phyloP scores from a whole-genome alignment of 1,140 invertebrate genomes.

The Drosophila simulans region DNA sequence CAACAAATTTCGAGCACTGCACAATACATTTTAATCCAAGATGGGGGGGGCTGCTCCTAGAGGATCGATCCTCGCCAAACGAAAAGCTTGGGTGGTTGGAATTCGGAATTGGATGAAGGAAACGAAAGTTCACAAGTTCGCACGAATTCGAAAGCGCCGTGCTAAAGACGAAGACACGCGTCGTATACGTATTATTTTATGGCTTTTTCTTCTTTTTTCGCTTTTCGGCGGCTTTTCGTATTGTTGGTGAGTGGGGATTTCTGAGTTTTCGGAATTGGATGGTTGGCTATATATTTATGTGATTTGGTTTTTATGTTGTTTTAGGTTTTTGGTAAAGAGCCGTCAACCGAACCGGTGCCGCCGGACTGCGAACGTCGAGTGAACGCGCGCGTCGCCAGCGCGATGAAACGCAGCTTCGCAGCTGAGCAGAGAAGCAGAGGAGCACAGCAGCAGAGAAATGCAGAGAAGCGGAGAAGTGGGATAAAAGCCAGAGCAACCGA shows the following conservation, averaged over 20 bases:
- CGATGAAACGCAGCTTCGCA: slow-evolving; percentile 70
- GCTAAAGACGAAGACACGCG: slow-evolving; percentile 70
- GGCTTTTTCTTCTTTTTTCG: slow-evolving; percentile 20
- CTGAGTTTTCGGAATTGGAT: slow-evolving; percentile 26
- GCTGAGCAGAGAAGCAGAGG: slow-evolving; percentile 6
- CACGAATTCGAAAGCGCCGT: slow-evolving; percentile 63
- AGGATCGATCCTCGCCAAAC: slow-evolving; percentile 13
- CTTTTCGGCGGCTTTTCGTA: slow-evolving; percentile 6
- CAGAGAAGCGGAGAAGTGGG: slow-evolving; percentile 9
- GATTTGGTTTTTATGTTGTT: slow-evolving; percentile 23
- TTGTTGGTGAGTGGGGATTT: slow-evolving; percentile 5
- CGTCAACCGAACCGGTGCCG: slow-evolving; percentile 80
- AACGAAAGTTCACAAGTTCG: slow-evolving; percentile 80
- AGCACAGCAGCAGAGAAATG: slow-evolving; percentile 10
- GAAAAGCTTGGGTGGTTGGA: neutral
- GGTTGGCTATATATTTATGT: slow-evolving; percentile 21
- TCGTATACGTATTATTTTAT: slow-evolving; percentile 50
- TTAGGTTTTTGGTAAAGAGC: slow-evolving; percentile 33
- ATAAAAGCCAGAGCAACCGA: slow-evolving; percentile 23
- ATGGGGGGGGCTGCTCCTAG: neutral
- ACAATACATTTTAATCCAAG: slow-evolving; percentile 37
- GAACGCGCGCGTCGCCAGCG: slow-evolving; percentile 74
- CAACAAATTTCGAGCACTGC: slow-evolving; percentile 24
- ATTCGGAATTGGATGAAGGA: slow-evolving; percentile 14
- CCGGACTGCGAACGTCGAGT: slow-evolving; percentile 80